phyloP scores from a whole-genome alignment of 2,113 vertebrate genomes.

The Abramis brama region DNA sequence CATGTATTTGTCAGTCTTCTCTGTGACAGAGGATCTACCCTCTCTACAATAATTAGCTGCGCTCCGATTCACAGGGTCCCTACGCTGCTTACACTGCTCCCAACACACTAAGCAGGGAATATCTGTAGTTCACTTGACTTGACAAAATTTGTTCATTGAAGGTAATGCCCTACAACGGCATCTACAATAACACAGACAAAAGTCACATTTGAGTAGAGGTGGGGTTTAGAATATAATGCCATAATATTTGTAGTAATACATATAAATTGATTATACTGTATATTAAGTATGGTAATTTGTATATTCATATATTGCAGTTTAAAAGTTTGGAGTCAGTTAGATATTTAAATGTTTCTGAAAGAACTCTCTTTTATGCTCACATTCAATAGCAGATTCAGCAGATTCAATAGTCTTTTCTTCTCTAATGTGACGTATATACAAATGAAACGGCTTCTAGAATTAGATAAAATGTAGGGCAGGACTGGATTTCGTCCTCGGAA shows the following conservation, averaged over 20 bases:
- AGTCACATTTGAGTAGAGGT: not conserved
- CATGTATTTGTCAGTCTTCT: constrained; percentile 1
- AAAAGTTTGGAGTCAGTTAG: too few relatives aligned
- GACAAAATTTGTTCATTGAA: not conserved
- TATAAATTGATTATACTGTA: not conserved
- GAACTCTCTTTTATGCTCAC: too few relatives aligned
- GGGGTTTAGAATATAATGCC: not conserved
- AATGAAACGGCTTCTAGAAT: too few relatives aligned
- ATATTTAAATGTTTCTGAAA: too few relatives aligned
- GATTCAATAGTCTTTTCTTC: too few relatives aligned
- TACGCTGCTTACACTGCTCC: not conserved
- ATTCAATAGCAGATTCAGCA: too few relatives aligned
- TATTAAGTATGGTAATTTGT: too few relatives aligned
- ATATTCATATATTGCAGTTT: too few relatives aligned
- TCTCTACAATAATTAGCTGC: not conserved
- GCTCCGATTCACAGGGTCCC: not conserved
- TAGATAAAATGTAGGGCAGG: too few relatives aligned
- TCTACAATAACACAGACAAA: not conserved
- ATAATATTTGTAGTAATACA: not conserved
- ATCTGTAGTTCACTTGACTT: not conserved
- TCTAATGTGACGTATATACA: too few relatives aligned
- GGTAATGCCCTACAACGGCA: not conserved
- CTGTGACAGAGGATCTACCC: not conserved
- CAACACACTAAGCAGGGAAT: not conserved
- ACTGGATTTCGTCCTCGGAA: too few relatives aligned